Conservation (phyloP, 2,888 invertebrate genomes). For the Macaria liturata region DNA sequence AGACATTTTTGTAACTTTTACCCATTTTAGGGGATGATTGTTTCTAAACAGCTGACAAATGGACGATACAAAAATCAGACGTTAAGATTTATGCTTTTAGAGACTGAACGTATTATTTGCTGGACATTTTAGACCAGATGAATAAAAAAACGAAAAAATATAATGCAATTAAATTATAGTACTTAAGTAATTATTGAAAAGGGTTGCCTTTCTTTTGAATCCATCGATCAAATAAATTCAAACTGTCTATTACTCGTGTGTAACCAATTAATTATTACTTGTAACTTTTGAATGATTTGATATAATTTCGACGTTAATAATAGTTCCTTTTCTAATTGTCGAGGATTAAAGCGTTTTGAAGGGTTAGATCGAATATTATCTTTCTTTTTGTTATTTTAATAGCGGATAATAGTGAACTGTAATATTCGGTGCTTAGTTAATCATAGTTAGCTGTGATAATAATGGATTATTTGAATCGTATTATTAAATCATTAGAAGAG, state of each 20-base stretch:
- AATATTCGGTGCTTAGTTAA: slow-evolving; percentile 18
- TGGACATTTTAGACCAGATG: too few species aligned
- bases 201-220: slow-evolving; percentile 1
- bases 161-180: too few species aligned
- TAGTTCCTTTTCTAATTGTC: slow-evolving; percentile 11
- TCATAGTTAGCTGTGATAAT: slow-evolving; percentile 13
- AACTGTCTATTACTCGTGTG: slow-evolving; percentile 2
- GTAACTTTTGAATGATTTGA: slow-evolving; percentile 42
- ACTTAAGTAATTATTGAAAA: too few species aligned
- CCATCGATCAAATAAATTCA: slow-evolving; percentile 14
- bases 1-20: neutral
- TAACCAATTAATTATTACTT: slow-evolving; percentile 7
- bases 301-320: slow-evolving; percentile 41
- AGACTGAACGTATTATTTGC: too few species aligned
- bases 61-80: neutral
- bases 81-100: too few species aligned
- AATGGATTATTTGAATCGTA: slow-evolving; percentile 7
- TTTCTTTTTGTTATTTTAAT: slow-evolving; percentile 8
- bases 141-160: too few species aligned
- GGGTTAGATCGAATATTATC: neutral
- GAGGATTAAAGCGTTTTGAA: too few species aligned
- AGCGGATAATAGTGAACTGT: slow-evolving; percentile 6
- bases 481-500: slow-evolving; percentile 6
- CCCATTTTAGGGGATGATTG: neutral
- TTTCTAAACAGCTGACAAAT: neutral